A percentile compares a stretch with the other conserved stretches of the same genome.
Conservation (phyloP, 2,797 vertebrate genomes). For the Poecilia wingei region DNA sequence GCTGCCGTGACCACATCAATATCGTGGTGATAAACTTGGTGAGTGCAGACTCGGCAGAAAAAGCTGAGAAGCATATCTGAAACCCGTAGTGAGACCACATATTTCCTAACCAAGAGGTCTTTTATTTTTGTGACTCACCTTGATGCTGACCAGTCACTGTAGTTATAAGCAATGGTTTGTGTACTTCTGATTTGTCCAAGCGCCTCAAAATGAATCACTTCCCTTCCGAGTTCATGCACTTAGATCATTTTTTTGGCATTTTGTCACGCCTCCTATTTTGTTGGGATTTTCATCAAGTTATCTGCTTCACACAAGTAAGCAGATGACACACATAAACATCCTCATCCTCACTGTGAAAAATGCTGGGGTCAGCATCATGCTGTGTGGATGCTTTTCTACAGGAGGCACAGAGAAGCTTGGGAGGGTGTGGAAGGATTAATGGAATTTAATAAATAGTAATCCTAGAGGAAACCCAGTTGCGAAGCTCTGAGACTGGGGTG, state of each 20-base stretch:
- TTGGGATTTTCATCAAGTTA: neutral
- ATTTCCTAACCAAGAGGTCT: constrained; percentile 25
- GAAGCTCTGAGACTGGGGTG: neutral
- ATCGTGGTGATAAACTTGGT: neutral
- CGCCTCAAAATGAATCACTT: constrained; percentile 42
- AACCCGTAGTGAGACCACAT: constrained; percentile 18
- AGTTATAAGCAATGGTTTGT: constrained; percentile 21
- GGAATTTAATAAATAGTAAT: neutral
- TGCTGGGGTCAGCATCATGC: neutral
- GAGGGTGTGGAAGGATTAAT: neutral
- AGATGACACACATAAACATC: neutral
- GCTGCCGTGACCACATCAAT: constrained; percentile 3
- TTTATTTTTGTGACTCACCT: neutral
- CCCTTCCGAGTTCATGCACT: constrained; percentile 5
- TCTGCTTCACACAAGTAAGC: neutral
- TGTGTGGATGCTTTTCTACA: neutral
- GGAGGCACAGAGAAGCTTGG: neutral
- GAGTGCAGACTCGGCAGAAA: constrained; percentile 18
- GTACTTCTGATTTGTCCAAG: constrained; percentile 15
- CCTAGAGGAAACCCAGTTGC: neutral
- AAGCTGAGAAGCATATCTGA: constrained; percentile 8
- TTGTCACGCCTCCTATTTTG: neutral
- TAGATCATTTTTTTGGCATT: neutral
- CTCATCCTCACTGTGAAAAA: neutral
- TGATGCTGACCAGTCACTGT: neutral